These are phyloP conservation scores for Mellilla xanthometata DNA, from an alignment of 2,888 invertebrate genomes.

Conservation along the genomic window DNA sequence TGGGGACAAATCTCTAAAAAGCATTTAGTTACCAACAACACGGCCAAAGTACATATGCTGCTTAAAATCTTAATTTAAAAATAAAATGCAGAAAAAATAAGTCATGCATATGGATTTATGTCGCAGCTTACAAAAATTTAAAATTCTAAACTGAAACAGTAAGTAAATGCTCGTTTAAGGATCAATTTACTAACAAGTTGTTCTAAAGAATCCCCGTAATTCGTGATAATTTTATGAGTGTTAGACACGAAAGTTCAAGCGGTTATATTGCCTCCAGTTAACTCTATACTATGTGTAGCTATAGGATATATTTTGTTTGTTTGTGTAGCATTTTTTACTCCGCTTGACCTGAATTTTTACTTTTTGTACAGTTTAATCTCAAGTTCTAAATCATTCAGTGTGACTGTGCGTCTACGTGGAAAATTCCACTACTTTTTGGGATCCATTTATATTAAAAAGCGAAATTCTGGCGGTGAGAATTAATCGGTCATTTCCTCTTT, in stretches of 20 bases:
- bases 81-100: background rate
- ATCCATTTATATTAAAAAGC: constrained; percentile 23
- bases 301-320: constrained; percentile 8
- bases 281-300: constrained; percentile 20
- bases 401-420: constrained; percentile 26
- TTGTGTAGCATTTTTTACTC: constrained; percentile 36
- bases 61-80: no score
- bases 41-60: no score
- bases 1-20: no score
- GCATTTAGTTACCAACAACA: no score
- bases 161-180: constrained; percentile 41
- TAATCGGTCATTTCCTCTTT: constrained; percentile 29
- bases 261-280: constrained; percentile 46
- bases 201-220: constrained; percentile 63
- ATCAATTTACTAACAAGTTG: constrained; percentile 67
- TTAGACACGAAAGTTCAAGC: constrained; percentile 69
- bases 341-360: constrained; percentile 48
- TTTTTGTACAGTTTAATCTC: constrained; percentile 36
- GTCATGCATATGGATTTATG: background rate
- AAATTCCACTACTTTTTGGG: constrained; percentile 31
- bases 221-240: constrained; percentile 71
- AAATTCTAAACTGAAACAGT: constrained; percentile 24
- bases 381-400: constrained; percentile 35
- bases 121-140: constrained; percentile 5
- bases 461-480: constrained; percentile 24